phyloP scores from a whole-genome alignment of 2,797 vertebrate species.

The Hyperoplus immaculatus region DNA sequence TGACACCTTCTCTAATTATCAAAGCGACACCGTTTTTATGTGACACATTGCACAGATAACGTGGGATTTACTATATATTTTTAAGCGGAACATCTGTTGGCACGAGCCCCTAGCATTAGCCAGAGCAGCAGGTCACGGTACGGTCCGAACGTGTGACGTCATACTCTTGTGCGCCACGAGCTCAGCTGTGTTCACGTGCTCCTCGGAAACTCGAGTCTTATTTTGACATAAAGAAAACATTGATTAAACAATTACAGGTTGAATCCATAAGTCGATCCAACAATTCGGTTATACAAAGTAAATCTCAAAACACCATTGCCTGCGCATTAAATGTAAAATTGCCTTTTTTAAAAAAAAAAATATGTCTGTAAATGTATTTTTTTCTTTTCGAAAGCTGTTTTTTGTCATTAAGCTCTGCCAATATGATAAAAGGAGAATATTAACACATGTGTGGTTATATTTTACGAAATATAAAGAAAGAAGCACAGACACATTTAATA shows the following conservation, averaged over 20 bases:
- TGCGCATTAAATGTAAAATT: no score
- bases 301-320: no score
- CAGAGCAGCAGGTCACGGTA: conserved; percentile 74
- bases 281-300: no score
- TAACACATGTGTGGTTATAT: background rate
- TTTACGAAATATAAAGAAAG: background rate
- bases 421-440: background rate
- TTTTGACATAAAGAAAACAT: no score
- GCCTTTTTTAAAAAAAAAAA: no score
- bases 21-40: background rate
- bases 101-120: conserved; percentile 63
- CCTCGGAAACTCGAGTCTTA: conserved; percentile 4
- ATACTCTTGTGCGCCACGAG: conserved; percentile 38
- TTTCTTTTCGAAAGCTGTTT: background rate
- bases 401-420: background rate
- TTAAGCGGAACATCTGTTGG: conserved; percentile 52
- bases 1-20: background rate
- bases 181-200: conserved; percentile 40
- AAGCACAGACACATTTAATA: background rate
- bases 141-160: conserved; percentile 74
- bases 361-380: no score
- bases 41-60: background rate
- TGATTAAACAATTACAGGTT: background rate
- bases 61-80: background rate
- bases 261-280: background rate